Evolutionary conservation across 2,888 invertebrate species (phyloP), one percentile per base, ranked within the genome.

Genomic region (Deladenus siricidicola): DNA sequence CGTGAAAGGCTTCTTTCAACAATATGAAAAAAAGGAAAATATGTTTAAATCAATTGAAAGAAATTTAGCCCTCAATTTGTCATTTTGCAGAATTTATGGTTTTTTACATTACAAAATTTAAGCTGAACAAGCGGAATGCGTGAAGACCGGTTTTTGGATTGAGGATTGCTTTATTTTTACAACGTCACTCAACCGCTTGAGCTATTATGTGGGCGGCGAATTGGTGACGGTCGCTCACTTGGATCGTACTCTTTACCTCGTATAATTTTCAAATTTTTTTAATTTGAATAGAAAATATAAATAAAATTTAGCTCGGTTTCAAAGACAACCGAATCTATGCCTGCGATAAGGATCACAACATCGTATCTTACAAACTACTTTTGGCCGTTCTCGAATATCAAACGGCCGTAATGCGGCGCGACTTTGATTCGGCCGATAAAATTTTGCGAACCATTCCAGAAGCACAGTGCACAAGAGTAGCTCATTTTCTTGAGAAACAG

Each of bases 161-260:
- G 78, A 98, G 3, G 98, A 98, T 81, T 99, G 98, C 80, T 98
- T 99, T 81, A 94, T 99, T 73, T 99, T 98, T 83, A 98, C 98
- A 0, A 98, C 98, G 81, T 87, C 89, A 30, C 88, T 93, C 1
- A 96, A 98, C 82, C 85, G 96, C 63, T 88, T 99, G 68, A 96
- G 96, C 81, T 99, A 99, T 80, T 98, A 93, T 79, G 98, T 99
- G 21, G 98, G 98, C 29, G 98, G 98, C 21, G 98, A 99, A 83
- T 88, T 98, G 65, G 96, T 99, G 1, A 98, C 96, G 1, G 87
- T 99, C 65, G 90, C 96, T 0, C 98, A 98, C 81, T 84, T 96
- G 64, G 98, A 99, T 80, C 87, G 84, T 79, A 90, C 92, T 24
- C 89, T 98, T 86, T 99, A 98, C 80, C 85, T 99, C 64, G 64